phyloP scores from a whole-genome alignment of 2,797 vertebrate species.

The Pangasius mekongensis region DNA sequence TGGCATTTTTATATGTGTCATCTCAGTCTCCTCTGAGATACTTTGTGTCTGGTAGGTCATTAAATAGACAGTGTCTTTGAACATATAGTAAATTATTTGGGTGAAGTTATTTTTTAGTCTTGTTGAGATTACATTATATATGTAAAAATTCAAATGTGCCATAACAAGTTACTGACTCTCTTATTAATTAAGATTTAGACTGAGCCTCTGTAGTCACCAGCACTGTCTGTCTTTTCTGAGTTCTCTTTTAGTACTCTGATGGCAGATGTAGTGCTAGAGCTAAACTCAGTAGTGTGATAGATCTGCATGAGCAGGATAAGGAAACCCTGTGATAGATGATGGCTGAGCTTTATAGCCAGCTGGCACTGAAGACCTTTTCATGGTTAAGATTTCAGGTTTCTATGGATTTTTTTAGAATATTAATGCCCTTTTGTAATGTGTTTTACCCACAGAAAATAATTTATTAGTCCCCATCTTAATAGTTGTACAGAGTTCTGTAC shows the following conservation, averaged over 20 bases:
- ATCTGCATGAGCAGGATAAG: constrained; percentile 7
- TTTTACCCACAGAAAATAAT: background rate
- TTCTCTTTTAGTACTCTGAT: background rate
- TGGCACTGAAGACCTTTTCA: constrained; percentile 6
- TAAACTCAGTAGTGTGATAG: background rate
- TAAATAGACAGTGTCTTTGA: background rate
- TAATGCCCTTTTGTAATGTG: background rate
- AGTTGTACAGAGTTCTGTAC: background rate
- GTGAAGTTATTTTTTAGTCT: background rate
- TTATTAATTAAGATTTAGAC: background rate
- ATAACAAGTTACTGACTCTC: background rate
- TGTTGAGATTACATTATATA: background rate
- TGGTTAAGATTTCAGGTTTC: background rate
- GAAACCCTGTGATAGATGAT: constrained; percentile 24
- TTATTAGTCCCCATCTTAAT: background rate
- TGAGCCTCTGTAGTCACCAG: background rate
- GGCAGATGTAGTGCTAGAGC: background rate
- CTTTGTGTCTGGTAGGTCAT: background rate
- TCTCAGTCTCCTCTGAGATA: background rate
- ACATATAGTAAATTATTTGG: no score
- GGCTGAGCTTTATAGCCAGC: constrained; percentile 19
- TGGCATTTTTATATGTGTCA: background rate
- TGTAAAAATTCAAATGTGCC: background rate
- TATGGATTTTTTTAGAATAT: constrained; percentile 1
- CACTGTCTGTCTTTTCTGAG: no score